These are phyloP conservation scores for Tuta absoluta DNA, from an alignment of 2,888 invertebrate species.

Conservation along the genomic window DNA sequence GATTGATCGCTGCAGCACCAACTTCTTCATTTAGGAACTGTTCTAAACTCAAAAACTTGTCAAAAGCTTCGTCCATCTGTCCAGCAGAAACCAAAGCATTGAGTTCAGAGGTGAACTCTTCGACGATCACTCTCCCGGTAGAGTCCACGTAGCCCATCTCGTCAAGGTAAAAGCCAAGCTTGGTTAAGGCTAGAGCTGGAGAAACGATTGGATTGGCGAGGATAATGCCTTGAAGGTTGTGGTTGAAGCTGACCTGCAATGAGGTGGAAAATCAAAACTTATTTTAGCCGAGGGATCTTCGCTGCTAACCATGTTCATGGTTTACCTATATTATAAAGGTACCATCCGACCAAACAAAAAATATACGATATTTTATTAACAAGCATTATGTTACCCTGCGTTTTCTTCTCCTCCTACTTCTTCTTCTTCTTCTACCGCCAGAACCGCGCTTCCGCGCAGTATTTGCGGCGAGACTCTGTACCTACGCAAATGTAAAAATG, in stretches of 20 bases:
- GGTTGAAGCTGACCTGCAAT: constrained; percentile 58
- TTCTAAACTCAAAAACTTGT: constrained; percentile 83
- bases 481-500: no score
- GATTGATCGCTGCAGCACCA: constrained; percentile 87
- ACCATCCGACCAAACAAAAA: no score
- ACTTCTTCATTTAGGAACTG: constrained; percentile 80
- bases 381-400: no score
- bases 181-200: constrained; percentile 74
- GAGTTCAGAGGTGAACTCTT: constrained; percentile 75
- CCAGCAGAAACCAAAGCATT: constrained; percentile 73
- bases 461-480: no score
- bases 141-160: constrained; percentile 85
- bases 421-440: no score
- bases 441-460: no score
- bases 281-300: no score
- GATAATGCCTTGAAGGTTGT: constrained; percentile 87
- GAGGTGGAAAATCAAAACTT: neutral
- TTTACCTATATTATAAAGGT: no score
- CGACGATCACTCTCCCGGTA: constrained; percentile 80
- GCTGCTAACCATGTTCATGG: no score
- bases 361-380: no score
- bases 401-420: no score
- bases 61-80: constrained; percentile 81
- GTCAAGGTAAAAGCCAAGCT: constrained; percentile 70
- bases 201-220: constrained; percentile 93